Evolutionary conservation across 2,797 vertebrate species (phyloP).

Genomic region (Limosa lapponica): DNA sequence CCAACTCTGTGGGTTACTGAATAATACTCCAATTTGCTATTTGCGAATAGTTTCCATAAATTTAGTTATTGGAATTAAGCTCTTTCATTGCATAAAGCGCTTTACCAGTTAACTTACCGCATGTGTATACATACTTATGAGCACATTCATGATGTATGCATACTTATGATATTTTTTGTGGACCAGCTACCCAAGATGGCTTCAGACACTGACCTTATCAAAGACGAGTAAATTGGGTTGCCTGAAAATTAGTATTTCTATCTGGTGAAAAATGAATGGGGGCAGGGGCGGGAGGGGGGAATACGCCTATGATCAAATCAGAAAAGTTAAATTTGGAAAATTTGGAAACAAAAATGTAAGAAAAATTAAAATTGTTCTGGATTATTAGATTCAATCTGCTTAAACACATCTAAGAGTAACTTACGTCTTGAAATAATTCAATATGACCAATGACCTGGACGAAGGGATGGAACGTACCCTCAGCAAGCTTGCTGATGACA

Average conservation of each 20-base stretch:
- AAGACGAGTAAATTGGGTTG: background rate
- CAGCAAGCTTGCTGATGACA: too few relatives aligned
- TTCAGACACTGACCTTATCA: background rate
- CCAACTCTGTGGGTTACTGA: background rate
- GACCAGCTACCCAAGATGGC: background rate
- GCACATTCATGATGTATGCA: background rate
- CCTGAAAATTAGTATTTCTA: background rate
- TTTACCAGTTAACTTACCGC: background rate
- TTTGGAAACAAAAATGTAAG: background rate
- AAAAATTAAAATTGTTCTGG: background rate
- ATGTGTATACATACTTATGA: background rate
- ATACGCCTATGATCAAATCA: background rate
- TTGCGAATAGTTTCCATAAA: background rate
- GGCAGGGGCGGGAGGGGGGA: fast-evolving
- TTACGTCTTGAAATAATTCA: background rate
- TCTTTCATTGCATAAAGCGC: background rate
- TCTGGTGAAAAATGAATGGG: background rate
- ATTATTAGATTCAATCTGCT: background rate
- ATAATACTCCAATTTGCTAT: background rate
- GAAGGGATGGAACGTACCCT: too few relatives aligned
- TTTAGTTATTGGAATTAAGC: background rate
- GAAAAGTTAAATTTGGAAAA: background rate
- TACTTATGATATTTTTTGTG: background rate
- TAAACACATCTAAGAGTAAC: background rate
- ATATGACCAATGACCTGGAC: too few relatives aligned